Evolutionary conservation across 2,797 vertebrate species (phyloP), one percentile per base, ranked within the genome.

Genomic region (Cuniculus paca): DNA sequence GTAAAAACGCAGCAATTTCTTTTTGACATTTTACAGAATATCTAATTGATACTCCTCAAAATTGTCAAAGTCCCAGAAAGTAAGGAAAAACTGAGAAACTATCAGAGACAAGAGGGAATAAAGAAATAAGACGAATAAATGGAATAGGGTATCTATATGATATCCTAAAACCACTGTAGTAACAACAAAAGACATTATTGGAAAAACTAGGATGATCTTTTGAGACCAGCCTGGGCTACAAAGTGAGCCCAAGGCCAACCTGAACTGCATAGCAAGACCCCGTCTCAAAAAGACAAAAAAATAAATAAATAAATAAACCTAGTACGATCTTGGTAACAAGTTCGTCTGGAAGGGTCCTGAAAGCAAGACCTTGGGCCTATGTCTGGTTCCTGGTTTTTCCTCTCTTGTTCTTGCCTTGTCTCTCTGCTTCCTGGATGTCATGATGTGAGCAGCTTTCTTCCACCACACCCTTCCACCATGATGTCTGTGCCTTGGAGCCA

Each of bases 31-130:
- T 48, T 81, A 88, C 58, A 88, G 78, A 89, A 54, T 81, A 61
- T 20, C 50, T 94, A 61, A 39, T 36, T 19, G 36, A n/a, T 60
- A 60, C 36, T 77, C 31, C n/a, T 89, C 31, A 8, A 86, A 77
- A 91, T 24, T 39, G 17, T 79, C 26, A 34, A 85, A 63, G 54
- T 86, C 26, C 6, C 54, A 13, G 74, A 94, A 91, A 95, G 34
- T 31, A 75, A 90, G 36, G 56, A 88, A 80, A 74, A 10, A 85
- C n/a, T 74, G 50, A 85, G 78, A 90, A 92, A 84, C 52, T 48
- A 34, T 63, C 83, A 61, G n/a, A 94, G 52, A 39, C n/a, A 78
- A 63, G 28, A 93, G 19, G 13, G 24, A n/a, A 63, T 36, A 88
- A 60, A 17, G 19, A 83, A 90, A 86, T 2, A 0, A 39, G 42